phyloP scores from a whole-genome alignment of 2,797 vertebrate species.

The Sylvilagus floridanus region DNA sequence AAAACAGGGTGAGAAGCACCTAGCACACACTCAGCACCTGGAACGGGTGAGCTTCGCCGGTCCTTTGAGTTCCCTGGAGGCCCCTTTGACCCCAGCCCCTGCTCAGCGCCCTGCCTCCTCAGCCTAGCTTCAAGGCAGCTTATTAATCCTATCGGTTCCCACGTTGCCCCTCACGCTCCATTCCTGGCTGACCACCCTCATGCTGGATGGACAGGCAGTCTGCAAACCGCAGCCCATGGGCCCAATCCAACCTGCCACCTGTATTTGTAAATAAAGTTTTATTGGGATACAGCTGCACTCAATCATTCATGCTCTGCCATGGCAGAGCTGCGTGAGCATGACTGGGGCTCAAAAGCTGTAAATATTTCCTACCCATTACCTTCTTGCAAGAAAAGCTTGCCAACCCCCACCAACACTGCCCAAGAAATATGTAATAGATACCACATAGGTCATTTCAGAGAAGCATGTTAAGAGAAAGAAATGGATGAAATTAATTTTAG shows the following conservation, averaged over 20 bases:
- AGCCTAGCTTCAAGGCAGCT: neutral
- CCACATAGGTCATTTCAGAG: neutral
- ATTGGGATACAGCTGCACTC: neutral
- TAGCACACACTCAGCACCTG: neutral
- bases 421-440: neutral
- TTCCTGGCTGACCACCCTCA: neutral
- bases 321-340: neutral
- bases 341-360: neutral
- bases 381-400: neutral
- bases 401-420: neutral
- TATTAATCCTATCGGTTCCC: neutral
- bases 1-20: neutral
- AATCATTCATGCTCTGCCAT: neutral
- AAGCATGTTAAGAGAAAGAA: neutral
- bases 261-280: constrained; percentile 50
- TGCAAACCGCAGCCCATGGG: neutral
- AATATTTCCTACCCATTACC: neutral
- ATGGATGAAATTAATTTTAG: neutral
- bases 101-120: neutral
- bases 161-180: neutral
- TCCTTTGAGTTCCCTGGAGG: neutral
- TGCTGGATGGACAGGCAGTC: neutral
- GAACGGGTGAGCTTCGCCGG: neutral
- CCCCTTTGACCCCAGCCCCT: neutral
- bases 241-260: neutral